Percentiles rank a stretch among this genome's conserved stretches.
phyloP scores from a whole-genome alignment of 2,888 invertebrate species.

The Microdon myrmicae region DNA sequence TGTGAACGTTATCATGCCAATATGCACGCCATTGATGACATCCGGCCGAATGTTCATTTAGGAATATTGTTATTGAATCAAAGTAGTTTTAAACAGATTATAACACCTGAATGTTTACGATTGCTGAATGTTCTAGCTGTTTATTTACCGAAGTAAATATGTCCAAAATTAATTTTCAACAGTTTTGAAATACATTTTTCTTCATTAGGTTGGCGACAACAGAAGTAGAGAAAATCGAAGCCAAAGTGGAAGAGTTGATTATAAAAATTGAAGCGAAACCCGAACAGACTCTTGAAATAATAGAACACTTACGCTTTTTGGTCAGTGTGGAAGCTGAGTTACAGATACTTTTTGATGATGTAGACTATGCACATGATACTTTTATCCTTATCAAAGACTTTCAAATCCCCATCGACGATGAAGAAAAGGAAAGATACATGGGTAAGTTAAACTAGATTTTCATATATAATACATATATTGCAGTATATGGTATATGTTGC shows the following conservation, averaged over 20 bases:
- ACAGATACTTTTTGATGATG: slow-evolving; percentile 75
- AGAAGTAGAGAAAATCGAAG: slow-evolving; percentile 68
- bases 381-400: slow-evolving; percentile 87
- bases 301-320: slow-evolving; percentile 69
- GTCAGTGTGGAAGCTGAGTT: slow-evolving; percentile 74
- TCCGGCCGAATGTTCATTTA: slow-evolving; percentile 75
- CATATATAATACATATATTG: too few relatives aligned
- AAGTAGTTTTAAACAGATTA: slow-evolving; percentile 76
- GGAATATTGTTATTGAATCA: slow-evolving; percentile 80
- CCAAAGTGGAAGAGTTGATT: slow-evolving; percentile 69
- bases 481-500: neutral
- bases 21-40: slow-evolving; percentile 74
- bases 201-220: slow-evolving; percentile 72
- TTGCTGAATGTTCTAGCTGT: slow-evolving; percentile 74
- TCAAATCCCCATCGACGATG: slow-evolving; percentile 76
- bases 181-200: neutral
- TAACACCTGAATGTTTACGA: slow-evolving; percentile 77
- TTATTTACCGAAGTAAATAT: slow-evolving; percentile 73
- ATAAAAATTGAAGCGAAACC: slow-evolving; percentile 75
- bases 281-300: slow-evolving; percentile 76
- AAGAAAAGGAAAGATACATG: slow-evolving; percentile 71
- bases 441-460: slow-evolving; percentile 44
- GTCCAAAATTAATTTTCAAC: slow-evolving; percentile 25
- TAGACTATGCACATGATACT: slow-evolving; percentile 84
- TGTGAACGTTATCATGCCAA: slow-evolving; percentile 78